Base-by-base conservation (phyloP, 1,140 invertebrate genomes). In the Lethrus apterus region DNA sequence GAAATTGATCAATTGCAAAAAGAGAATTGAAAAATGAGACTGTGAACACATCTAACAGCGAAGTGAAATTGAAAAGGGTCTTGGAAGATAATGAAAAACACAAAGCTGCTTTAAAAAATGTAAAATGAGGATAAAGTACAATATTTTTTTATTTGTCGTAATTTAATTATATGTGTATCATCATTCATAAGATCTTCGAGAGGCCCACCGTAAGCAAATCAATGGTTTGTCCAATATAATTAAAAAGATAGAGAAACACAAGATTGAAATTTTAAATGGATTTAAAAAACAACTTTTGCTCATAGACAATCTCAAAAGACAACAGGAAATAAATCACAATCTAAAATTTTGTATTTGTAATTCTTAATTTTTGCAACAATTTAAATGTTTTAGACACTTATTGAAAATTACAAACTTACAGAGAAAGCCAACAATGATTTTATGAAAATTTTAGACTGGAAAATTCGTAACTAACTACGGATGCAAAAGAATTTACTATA, bases 221-320 rank as follows among this genome's bases (percentile, higher is more conserved):
- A 68, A 69, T 43, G 63, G 69, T 19, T 59, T 68, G 11, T 63
- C 51, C n/a, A 11, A 50, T 20, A 50, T 58, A 1, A 20, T 70
- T 5, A 72, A 70, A 54, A 62, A 56, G 50, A 38, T 71, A 9
- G 67, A 75, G 48, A 73, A 69, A 44, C 71, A 74, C 31, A 65
- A 67, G 43, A 43, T 53, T 0, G 72, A 76, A 57, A 46, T 76
- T 4, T 30, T 70, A 20, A 66, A 70, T 50, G 69, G 66, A 3
- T 73, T 71, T 43, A 74, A 71, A 55, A 75, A 73, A 48, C 73
- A 75, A 59, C 55, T 65, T 32, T 55, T 69, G 20, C 58, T 76
- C 0, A 57, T 75, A 11, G 69, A 75, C 47, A 75, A 74, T 58
- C 57, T 76, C 5, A 73, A 73, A 44, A 73, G 68, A 50, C 72